Evolutionary conservation across 2,888 invertebrate species (phyloP).

Genomic region (Cinara cedri): DNA sequence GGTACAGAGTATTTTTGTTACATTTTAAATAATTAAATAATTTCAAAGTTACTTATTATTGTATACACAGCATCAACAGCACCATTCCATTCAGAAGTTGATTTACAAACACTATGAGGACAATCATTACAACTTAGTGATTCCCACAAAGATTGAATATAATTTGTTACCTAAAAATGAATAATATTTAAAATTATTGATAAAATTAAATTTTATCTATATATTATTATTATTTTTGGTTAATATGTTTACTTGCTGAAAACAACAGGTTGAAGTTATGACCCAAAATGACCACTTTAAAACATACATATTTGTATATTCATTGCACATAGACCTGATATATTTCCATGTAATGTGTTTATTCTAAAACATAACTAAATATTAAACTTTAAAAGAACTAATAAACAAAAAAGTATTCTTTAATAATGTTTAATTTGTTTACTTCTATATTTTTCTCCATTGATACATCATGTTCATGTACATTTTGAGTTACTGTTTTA

Average conservation of each 20-base stretch:
- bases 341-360: slow-evolving; percentile 22
- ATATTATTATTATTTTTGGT: not conserved
- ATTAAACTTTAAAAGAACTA: not conserved
- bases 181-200: no score
- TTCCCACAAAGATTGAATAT: slow-evolving; percentile 53
- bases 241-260: slow-evolving; percentile 32
- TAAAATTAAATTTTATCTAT: not conserved
- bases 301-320: slow-evolving; percentile 37
- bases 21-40: no score
- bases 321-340: slow-evolving; percentile 25
- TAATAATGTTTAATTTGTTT: slow-evolving; percentile 7
- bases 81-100: slow-evolving; percentile 47
- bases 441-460: slow-evolving; percentile 5
- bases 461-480: not conserved
- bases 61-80: slow-evolving; percentile 49
- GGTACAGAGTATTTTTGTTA: not conserved
- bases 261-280: slow-evolving; percentile 43
- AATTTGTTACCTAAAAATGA: slow-evolving; percentile 19
- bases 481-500: not conserved
- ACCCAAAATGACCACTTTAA: slow-evolving; percentile 54
- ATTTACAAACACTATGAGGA: slow-evolving; percentile 9
- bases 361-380: slow-evolving; percentile 17
- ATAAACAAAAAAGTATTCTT: not conserved
- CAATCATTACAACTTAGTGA: slow-evolving; percentile 33
- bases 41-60: slow-evolving; percentile 27